phyloP scores from a whole-genome alignment of 2,113 vertebrate species.

The Electrona antarctica region DNA sequence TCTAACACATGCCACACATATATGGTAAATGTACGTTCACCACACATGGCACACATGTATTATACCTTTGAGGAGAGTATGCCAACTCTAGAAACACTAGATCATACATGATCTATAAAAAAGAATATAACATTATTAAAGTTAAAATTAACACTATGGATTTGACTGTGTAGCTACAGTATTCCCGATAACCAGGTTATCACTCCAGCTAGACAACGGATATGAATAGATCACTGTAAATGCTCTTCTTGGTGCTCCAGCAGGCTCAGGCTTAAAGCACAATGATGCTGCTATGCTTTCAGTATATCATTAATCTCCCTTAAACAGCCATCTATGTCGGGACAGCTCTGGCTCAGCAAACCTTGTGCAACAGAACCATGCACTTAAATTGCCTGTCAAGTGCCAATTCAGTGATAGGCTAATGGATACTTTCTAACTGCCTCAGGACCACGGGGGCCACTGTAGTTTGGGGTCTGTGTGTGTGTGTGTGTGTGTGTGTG shows the following conservation, averaged over 20 bases:
- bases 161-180: too few relatives aligned
- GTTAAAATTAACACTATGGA: too few relatives aligned
- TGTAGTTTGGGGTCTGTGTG: constrained; percentile 6
- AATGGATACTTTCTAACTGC: constrained; percentile 45
- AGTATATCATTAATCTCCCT: constrained; percentile 27
- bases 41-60: too few relatives aligned
- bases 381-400: constrained; percentile 34
- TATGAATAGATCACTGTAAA: neutral
- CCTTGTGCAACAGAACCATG: constrained; percentile 23
- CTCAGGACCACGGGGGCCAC: constrained; percentile 12
- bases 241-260: constrained; percentile 1
- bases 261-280: constrained; percentile 31
- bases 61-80: too few relatives aligned
- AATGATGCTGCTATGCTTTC: constrained; percentile 7
- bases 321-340: constrained; percentile 18
- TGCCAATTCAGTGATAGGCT: constrained; percentile 33
- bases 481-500: too few relatives aligned
- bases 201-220: neutral
- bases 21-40: too few relatives aligned
- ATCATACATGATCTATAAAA: too few relatives aligned
- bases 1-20: too few relatives aligned
- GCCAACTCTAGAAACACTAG: too few relatives aligned
- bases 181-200: neutral
- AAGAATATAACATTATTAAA: too few relatives aligned
- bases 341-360: constrained; percentile 6